Evolutionary conservation across 2,888 invertebrate species (phyloP), one percentile per base, ranked within the genome.

Genomic region (Pegoplata infirma): DNA sequence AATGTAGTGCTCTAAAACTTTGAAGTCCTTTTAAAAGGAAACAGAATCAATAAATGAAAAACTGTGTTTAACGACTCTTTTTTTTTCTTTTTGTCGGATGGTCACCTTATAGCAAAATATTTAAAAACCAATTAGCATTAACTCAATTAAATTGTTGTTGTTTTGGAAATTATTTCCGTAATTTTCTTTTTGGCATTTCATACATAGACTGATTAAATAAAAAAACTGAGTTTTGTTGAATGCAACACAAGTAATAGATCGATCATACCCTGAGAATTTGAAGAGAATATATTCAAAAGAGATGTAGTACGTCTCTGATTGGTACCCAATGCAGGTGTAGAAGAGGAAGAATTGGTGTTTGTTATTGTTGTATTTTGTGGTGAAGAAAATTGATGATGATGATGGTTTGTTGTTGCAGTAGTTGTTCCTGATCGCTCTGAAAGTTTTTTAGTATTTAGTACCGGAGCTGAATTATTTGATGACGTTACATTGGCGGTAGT

Each of bases 211-310:
- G n/a, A n/a, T n/a, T n/a, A n/a, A n/a, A n/a, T n/a, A n/a, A 69
- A 76, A 63, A 47, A 72, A 72, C 63, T 72, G 53, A 69, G 58
- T 76, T 80, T 81, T 78, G 82, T 80, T 83, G 12, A 32, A 32
- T 32, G 32, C 32, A 4, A 32, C 32, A 32, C 32, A 32, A 32
- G 32, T 32, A 32, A 32, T 8, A 40, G 36, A n/a, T n/a, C n/a
- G 80, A 82, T 84, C 86, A 85, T 96, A 93, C 96, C 96, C 94
- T 96, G 96, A 92, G 96, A 96, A 92, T 96, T 96, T 91, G 96
- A 96, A 92, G 96, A 96, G 93, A 97, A 97, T 92, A 97, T 93
- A 93, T 97, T 97, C 91, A 97, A 93, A 90, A 97, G 94, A 91
- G 97, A 97, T 90, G 96, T 96, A 90, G 97, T 96, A 91, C 97